Evolutionary conservation across 2,797 vertebrate genomes (phyloP).

Genomic region (Pangasius macronema): DNA sequence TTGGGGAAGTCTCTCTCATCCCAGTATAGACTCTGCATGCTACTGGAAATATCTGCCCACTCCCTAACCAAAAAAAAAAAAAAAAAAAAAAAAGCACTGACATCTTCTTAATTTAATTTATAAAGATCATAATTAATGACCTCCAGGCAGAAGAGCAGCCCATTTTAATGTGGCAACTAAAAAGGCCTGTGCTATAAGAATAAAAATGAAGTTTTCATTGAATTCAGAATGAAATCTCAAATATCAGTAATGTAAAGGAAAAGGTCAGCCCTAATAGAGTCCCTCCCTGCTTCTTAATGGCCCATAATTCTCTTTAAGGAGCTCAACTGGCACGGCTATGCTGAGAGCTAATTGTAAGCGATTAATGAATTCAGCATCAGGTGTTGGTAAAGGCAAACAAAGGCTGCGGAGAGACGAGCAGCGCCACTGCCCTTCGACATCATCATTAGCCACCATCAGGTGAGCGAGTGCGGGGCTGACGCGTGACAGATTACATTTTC

Average conservation of each 20-base stretch:
- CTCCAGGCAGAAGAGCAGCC: slow-evolving; percentile 70
- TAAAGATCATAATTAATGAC: slow-evolving; percentile 82
- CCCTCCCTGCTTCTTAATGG: slow-evolving; percentile 62
- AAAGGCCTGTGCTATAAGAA: slow-evolving; percentile 68
- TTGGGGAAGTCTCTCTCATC: not conserved
- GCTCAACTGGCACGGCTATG: slow-evolving; percentile 59
- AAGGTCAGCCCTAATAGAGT: slow-evolving; percentile 82
- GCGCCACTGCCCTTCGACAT: slow-evolving; percentile 70
- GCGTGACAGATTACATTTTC: slow-evolving; percentile 81
- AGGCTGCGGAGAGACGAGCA: slow-evolving; percentile 46
- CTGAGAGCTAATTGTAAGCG: slow-evolving; percentile 70
- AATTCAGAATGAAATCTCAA: slow-evolving; percentile 80
- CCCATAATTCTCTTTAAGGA: slow-evolving; percentile 67
- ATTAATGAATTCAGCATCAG: slow-evolving; percentile 77
- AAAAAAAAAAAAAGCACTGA: slow-evolving; percentile 64
- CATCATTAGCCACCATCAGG: slow-evolving; percentile 74
- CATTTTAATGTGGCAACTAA: slow-evolving; percentile 71
- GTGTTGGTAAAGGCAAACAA: slow-evolving; percentile 80
- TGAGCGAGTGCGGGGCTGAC: slow-evolving; percentile 69
- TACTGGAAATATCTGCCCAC: slow-evolving; percentile 61
- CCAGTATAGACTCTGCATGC: slow-evolving; percentile 3
- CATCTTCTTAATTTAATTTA: slow-evolving; percentile 80
- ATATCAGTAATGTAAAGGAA: slow-evolving; percentile 81
- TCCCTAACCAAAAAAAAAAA: slow-evolving; percentile 65
- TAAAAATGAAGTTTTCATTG: slow-evolving; percentile 78